These are phyloP conservation scores for Sternotherus odoratus DNA, from an alignment of 2,797 vertebrate species.

Conservation along the genomic window DNA sequence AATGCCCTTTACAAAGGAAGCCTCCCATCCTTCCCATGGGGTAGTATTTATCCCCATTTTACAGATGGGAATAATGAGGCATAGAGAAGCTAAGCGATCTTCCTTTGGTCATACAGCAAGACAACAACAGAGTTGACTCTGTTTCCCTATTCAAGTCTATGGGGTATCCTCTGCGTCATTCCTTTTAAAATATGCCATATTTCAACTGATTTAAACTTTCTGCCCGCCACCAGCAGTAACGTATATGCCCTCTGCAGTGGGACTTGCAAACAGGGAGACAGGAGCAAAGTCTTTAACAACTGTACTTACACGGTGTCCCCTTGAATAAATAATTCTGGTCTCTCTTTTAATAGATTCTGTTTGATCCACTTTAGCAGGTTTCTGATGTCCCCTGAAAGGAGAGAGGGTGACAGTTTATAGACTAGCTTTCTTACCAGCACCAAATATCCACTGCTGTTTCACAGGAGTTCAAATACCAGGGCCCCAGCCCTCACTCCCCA, in stretches of 20 bases:
- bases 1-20: not conserved
- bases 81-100: not conserved
- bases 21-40: not conserved
- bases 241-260: not conserved
- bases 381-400: slow-evolving; percentile 91
- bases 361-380: slow-evolving; percentile 96
- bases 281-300: not conserved
- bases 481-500: not conserved
- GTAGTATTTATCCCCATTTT: not conserved
- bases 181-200: not conserved
- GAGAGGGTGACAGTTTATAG: slow-evolving; percentile 60
- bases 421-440: not conserved
- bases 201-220: not conserved
- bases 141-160: not conserved
- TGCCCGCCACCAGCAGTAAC: not conserved
- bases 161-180: not conserved
- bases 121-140: not conserved
- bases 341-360: slow-evolving; percentile 93
- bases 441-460: not conserved
- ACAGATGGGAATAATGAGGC: not conserved
- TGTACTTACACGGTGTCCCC: slow-evolving; percentile 95
- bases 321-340: slow-evolving; percentile 95
- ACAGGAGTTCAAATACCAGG: not conserved
- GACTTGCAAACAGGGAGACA: not conserved
- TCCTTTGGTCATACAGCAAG: not conserved